These are phyloP conservation scores for Numenius phaeopus DNA, from an alignment of 2,797 vertebrate species.

Conservation along the genomic window DNA sequence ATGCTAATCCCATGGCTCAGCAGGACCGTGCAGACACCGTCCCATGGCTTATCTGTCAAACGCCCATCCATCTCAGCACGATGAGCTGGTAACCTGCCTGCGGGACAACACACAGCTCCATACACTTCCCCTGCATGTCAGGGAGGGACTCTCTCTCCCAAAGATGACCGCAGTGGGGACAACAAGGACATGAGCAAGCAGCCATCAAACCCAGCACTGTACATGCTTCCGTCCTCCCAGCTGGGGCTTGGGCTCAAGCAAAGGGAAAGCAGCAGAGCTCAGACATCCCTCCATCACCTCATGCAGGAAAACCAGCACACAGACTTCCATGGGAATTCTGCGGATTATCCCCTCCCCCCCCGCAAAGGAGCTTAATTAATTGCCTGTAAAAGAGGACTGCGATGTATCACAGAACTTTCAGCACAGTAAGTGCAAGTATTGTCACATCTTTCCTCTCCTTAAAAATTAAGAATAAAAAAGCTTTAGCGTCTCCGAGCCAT, in stretches of 20 bases:
- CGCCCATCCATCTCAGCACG: not conserved
- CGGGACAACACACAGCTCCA: accelerated
- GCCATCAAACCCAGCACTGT: accelerated
- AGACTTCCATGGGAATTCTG: not conserved
- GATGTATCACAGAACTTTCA: not conserved
- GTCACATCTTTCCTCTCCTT: not conserved
- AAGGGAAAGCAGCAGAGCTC: not conserved
- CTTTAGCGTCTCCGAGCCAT: not conserved
- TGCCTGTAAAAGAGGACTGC: not conserved
- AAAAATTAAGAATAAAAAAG: not conserved
- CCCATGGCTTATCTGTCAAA: not conserved
- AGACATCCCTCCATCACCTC: not conserved
- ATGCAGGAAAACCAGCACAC: not conserved
- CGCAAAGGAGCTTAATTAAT: not conserved
- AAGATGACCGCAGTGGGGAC: not conserved
- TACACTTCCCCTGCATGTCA: accelerated
- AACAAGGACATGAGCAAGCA: not conserved
- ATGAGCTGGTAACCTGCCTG: accelerated
- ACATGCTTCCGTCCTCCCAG: not conserved
- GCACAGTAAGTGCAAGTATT: not conserved
- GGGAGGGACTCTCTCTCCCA: not conserved
- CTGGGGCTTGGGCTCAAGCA: not conserved
- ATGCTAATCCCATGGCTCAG: not conserved
- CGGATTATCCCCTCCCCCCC: not conserved
- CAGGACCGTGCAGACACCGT: accelerated